Base-by-base conservation (phyloP, 2,113 vertebrate genomes). In the Sminthopsis crassicaudata region DNA sequence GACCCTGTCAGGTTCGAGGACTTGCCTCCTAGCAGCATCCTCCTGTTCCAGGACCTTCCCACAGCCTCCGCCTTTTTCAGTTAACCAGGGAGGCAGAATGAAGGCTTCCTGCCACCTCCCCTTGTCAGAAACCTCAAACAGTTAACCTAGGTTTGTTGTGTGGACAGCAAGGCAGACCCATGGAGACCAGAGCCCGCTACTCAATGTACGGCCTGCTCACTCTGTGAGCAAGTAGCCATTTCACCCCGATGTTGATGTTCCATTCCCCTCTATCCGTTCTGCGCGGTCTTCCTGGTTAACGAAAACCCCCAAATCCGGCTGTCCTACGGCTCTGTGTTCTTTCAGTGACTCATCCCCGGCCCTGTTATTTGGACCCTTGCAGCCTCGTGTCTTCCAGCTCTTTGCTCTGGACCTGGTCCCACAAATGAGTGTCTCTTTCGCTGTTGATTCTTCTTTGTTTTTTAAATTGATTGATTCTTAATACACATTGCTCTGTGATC, bases 281-380 rank as follows among this genome's bases (percentile, higher is more conserved):
- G 7, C 1, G 0, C 42, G 67, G 67, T 97, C 96, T 84, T 98
- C 97, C 50, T 97, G 98, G 95, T 95, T 97, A 93, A 98, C 98
- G 97, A 98, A 93, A 98, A 98, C 57, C 92, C 98, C 50, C 50
- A 51, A 10, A 51, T 9, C 55, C 95, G 97, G 96, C 98, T 98
- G 94, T 99, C 98, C 2, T 98, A 98, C 0, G 96, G 12, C 48
- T 92, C 92, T 52, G 90, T 2, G 0, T 96, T 96, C 27, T 91
- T 93, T 14, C 94, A 10, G 11, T 0, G 94, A 90, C 89, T 90
- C 89, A 57, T 93, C 95, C 93, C 98, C 95, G 91, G 97, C 97
- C 91, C 98, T 99, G 96, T 98, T 99, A 98, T 99, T 99, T 94
- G 98, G 97, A 95, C 98, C 98, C 96, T 99, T 99, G 93, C 99